Base-by-base conservation (phyloP, 1,140 invertebrate genomes). In the Nebria ingens region DNA sequence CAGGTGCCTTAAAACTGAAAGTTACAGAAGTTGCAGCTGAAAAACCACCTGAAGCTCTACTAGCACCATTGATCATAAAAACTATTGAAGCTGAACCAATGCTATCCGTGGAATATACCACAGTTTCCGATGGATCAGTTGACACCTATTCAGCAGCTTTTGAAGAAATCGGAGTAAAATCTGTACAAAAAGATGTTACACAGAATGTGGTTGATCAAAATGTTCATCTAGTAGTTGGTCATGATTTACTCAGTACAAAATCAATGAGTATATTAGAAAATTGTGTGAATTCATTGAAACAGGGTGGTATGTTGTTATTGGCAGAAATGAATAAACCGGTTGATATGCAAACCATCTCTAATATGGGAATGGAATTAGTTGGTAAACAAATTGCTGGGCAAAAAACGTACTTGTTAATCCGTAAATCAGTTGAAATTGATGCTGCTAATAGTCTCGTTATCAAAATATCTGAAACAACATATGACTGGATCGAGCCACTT, bases 401-500 rank as follows among this genome's bases (percentile, higher is more conserved):
- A 21, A 81, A 79, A 56, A 71, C 75, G 21, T 80, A 81, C 53
- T 51, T 85, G 9, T 65, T 89, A 17, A 68, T 86, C 2, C 79
- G 83, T 20, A 76, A 74, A 57, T 59, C 56, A 0, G 62, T 73
- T 9, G 63, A 71, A 34, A 34, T 75, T 9, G n/a, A n/a, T n/a
- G 68, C 70, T 2, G 38, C 52, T 0, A 65, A 74, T 49, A 67
- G 78, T 0, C 70, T 77, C 2, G 64, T 84, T 0, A 79, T 85
- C 56, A 62, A 78, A 55, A 73, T 85, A 19, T 80, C 78, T 1
- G 85, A 86, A 61, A 83, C 79, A 51, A 79, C 81, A 60, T 90
- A 84, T 64, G 68, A 67, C 1, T 97, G 93, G 93, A 79, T 97
- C 11, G 88, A 91, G 49, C 71, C 76, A 1, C 67, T 95, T 0